Conservation (phyloP, 2,113 vertebrate genomes). For the Amblyopsis rosae region DNA sequence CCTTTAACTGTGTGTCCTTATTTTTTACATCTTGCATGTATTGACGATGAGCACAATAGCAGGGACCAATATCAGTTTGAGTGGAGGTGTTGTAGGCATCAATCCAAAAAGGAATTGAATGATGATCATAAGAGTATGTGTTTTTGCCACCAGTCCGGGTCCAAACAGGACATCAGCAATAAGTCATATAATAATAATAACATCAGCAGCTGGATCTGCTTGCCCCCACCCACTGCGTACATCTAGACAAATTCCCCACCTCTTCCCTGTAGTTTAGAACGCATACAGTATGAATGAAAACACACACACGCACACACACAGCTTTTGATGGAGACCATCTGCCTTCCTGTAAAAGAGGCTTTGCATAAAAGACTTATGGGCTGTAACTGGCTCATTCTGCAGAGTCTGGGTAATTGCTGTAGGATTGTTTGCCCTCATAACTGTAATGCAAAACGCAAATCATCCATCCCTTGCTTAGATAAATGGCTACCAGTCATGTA, state of each 20-base stretch:
- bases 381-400: constrained; percentile 3
- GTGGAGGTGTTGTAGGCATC: too few species aligned
- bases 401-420: neutral
- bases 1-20: too few species aligned
- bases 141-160: neutral
- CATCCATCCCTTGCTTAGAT: neutral
- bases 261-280: neutral
- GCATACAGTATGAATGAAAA: neutral
- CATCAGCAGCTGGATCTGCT: constrained; percentile 13
- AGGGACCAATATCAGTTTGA: neutral
- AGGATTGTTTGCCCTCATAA: constrained; percentile 4
- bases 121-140: too few species aligned
- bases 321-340: neutral
- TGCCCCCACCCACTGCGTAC: neutral
- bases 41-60: constrained; percentile 25
- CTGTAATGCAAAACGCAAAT: too few species aligned
- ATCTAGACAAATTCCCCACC: neutral
- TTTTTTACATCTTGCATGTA: constrained; percentile 50
- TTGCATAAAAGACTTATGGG: constrained; percentile 1
- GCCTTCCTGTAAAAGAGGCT: constrained; percentile 10
- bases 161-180: constrained; percentile 1
- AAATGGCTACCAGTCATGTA: neutral
- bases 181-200: neutral
- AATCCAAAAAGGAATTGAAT: too few species aligned
- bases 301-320: neutral